These are phyloP conservation scores for Sebastes dallii DNA, from an alignment of 2,797 vertebrate genomes.

Conservation along the genomic window DNA sequence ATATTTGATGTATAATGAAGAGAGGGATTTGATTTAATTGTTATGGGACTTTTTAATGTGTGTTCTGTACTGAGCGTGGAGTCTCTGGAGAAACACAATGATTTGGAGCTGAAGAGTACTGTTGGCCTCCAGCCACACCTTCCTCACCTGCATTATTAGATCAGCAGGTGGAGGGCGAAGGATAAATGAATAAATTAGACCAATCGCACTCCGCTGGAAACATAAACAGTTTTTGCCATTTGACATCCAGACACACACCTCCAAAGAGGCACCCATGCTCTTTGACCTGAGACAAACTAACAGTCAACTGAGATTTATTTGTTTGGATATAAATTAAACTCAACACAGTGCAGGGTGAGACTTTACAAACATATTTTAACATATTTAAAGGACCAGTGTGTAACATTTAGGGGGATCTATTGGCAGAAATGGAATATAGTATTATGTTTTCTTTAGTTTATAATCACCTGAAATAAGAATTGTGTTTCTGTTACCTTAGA, in stretches of 20 bases:
- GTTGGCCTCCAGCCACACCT: background rate
- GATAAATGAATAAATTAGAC: background rate
- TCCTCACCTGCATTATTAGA: background rate
- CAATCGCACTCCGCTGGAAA: background rate
- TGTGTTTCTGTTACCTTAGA: no score
- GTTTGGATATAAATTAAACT: background rate
- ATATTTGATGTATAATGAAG: background rate
- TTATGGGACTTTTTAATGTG: background rate
- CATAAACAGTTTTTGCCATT: background rate
- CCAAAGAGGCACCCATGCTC: background rate
- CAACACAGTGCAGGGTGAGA: background rate
- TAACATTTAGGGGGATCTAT: no score
- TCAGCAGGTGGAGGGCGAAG: background rate
- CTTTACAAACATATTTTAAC: background rate
- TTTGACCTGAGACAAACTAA: background rate
- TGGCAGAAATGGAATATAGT: rapidly evolving
- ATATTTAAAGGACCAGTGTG: no score
- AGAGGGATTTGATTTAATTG: background rate
- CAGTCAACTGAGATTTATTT: background rate
- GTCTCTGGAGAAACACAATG: background rate
- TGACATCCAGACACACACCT: background rate
- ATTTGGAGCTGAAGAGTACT: background rate
- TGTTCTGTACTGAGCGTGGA: background rate
- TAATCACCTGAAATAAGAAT: no score
- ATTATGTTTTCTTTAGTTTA: no score